phyloP scores from a whole-genome alignment of 2,113 vertebrate species.

The Pelodiscus sinensis region DNA sequence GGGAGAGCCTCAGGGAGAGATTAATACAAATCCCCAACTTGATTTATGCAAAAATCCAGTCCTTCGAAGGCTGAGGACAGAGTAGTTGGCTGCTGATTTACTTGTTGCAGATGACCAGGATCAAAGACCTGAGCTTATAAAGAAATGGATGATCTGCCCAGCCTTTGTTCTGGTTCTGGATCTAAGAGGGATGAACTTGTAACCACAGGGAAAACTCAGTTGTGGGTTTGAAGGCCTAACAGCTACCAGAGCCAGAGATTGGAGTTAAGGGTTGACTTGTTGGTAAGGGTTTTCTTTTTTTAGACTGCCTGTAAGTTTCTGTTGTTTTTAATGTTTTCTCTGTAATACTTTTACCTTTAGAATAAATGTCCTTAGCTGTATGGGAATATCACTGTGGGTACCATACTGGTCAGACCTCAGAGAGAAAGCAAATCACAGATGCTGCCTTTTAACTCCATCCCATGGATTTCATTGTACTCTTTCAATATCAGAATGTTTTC shows the following conservation, averaged over 20 bases:
- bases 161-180: neutral
- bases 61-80: neutral
- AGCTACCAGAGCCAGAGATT: neutral
- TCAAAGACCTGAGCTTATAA: neutral
- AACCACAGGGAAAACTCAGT: neutral
- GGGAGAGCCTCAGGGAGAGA: neutral
- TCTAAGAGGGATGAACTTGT: neutral
- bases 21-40: neutral
- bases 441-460: neutral
- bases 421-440: neutral
- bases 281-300: neutral
- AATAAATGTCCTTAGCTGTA: neutral
- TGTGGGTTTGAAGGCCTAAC: neutral
- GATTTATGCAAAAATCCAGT: neutral
- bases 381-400: neutral
- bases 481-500: neutral
- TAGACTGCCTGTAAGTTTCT: neutral
- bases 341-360: neutral
- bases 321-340: neutral
- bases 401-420: neutral
- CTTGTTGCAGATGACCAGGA: neutral
- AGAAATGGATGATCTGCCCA: neutral
- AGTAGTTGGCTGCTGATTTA: neutral
- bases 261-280: neutral
- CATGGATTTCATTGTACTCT: neutral